A percentile compares a stretch with the other conserved stretches of the same genome.
Conservation (phyloP, 2,888 invertebrate species). For the Hirtodrosophila histrioides region DNA sequence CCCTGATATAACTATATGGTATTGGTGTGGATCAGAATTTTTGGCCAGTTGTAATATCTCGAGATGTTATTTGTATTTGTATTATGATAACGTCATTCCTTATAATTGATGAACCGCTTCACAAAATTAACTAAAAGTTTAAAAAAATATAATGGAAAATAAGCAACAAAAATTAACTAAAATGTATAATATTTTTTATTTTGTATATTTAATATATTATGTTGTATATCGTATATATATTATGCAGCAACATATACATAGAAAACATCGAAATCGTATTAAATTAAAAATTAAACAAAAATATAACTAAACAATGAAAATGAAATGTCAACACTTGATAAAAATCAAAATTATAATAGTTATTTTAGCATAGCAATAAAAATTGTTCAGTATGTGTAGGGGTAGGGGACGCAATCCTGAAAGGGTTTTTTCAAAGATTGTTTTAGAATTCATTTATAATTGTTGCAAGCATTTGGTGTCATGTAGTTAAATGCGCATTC, state of each 20-base stretch:
- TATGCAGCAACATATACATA: conserved; percentile 35
- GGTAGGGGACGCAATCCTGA: conserved; percentile 4
- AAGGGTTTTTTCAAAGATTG: not conserved
- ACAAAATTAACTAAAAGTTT: conserved; percentile 3
- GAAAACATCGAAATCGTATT: conserved; percentile 59
- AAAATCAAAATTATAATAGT: conserved; percentile 33
- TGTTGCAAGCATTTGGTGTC: conserved; percentile 17
- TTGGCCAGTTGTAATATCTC: conserved; percentile 30
- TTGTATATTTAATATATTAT: conserved; percentile 58
- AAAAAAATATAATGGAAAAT: too few species aligned
- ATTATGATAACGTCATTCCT: conserved; percentile 35
- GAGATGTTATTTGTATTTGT: conserved; percentile 5
- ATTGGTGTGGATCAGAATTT: conserved; percentile 37
- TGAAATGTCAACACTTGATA: conserved; percentile 39
- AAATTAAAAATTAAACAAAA: conserved; percentile 43
- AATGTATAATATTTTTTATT: conserved; percentile 58
- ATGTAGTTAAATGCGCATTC: conserved; percentile 19
- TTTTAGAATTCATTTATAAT: not conserved
- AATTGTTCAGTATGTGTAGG: conserved; percentile 44
- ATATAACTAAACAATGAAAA: conserved; percentile 32
- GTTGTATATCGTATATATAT: conserved; percentile 49
- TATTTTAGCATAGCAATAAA: conserved; percentile 31
- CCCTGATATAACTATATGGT: conserved; percentile 55
- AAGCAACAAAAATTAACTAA: conserved; percentile 36
- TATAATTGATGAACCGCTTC: conserved; percentile 26